Evolutionary conservation across 2,797 vertebrate genomes (phyloP), one percentile per base, ranked within the genome.

Genomic region (Necrosyrtes monachus): DNA sequence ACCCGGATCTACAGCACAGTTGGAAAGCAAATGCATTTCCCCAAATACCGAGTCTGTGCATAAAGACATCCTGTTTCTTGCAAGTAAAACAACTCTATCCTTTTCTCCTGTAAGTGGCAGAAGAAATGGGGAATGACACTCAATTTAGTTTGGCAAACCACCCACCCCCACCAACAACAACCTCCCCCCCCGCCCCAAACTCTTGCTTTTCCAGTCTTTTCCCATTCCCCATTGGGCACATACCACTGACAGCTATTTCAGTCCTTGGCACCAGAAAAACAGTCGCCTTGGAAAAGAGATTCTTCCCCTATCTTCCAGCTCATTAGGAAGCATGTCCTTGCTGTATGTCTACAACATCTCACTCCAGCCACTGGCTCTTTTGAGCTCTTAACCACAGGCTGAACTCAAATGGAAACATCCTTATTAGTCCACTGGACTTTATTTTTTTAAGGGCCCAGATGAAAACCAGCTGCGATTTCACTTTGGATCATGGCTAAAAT

Each of bases 1-100:
- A 90, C 87, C 86, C 57, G 4, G 28, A 91, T 88, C 82, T 78
- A 91, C 85, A 86, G 87, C 92, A 72, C 83, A 88, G 92, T 16
- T 90, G 90, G 93, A 92, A 94, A 94, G 85, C 77, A 78, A 93
- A 85, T 3, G 28, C 85, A 51, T 69, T 93, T 95, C 93, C 88
- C 93, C 92, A 85, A 92, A 92, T 60, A 84, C 51, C 0, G 0
- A 65, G 50, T 10, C 85, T 13, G 33, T 54, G 64, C 85, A 88
- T 30, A 80, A 85, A 94, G 82, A 91, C 89, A 92, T 86, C 85
- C 92, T 78, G 69, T 77, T 92, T 92, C 94, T 86, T 54, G 24
- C 1, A 1, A 90, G 30, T 46, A 51, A 64, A 90, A 85, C 92
- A 94, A 83, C 75, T 88, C 65, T 59, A 65, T 27, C 68, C 35